Conservation (phyloP, 2,113 vertebrate species). For the Plectropomus leopardus region DNA sequence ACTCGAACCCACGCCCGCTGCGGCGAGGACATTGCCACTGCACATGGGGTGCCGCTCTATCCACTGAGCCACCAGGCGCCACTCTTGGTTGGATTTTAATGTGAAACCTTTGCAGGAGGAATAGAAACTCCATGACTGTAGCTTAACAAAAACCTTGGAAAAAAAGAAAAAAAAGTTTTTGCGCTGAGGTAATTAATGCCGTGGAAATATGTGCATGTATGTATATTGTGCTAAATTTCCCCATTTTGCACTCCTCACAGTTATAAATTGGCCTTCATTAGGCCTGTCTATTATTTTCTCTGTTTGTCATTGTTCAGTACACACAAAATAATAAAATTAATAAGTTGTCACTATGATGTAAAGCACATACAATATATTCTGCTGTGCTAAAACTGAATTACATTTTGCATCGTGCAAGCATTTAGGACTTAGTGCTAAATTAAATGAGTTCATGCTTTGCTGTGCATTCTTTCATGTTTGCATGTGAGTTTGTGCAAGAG, state of each 20-base stretch:
- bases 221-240: too few species aligned
- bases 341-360: neutral
- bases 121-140: too few species aligned
- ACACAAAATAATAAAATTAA: neutral
- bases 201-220: too few species aligned
- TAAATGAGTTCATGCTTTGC: constrained; percentile 32
- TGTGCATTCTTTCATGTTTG: constrained; percentile 29
- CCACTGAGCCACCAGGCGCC: too few species aligned
- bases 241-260: neutral
- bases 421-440: constrained; percentile 27
- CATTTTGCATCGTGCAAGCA: constrained; percentile 18
- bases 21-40: too few species aligned
- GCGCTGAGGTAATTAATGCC: too few species aligned
- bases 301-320: constrained; percentile 11
- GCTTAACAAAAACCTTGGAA: too few species aligned
- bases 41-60: too few species aligned
- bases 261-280: neutral
- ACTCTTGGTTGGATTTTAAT: too few species aligned
- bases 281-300: neutral
- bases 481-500: constrained; percentile 8
- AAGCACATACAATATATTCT: constrained; percentile 5
- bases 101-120: too few species aligned
- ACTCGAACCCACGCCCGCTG: too few species aligned
- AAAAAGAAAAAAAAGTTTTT: too few species aligned
- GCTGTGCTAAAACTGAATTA: constrained; percentile 15